Percentiles rank a stretch among this genome's conserved stretches.
These are phyloP conservation scores for Penaeus chinensis DNA, from an alignment of 1,140 invertebrate genomes.

Conservation along the genomic window DNA sequence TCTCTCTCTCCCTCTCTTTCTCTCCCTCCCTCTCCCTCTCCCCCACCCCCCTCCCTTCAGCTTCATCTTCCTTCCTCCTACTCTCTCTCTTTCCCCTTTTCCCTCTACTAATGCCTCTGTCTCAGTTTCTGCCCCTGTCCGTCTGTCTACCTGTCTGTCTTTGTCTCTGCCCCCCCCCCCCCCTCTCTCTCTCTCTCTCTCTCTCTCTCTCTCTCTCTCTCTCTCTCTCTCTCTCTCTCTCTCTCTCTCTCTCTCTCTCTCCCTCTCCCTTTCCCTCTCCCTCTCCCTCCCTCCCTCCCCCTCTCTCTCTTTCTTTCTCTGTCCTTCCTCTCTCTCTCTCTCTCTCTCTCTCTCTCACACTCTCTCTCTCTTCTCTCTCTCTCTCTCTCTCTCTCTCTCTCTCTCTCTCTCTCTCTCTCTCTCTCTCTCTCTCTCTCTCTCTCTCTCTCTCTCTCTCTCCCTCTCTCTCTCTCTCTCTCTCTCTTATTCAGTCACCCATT, in stretches of 20 bases:
- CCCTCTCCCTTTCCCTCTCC: background rate
- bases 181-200: background rate
- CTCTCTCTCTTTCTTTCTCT: background rate
- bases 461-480: background rate
- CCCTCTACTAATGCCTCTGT: background rate
- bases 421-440: constrained; percentile 32
- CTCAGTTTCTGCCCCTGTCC: background rate
- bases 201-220: too few relatives aligned
- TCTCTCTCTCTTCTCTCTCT: constrained; percentile 5
- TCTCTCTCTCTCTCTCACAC: constrained; percentile 13
- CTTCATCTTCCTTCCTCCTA: background rate
- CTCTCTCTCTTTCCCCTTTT: too few relatives aligned
- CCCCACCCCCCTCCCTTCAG: background rate
- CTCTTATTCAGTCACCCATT: background rate
- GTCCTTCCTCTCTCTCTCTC: background rate
- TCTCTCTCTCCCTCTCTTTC: background rate
- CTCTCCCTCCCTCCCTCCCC: background rate
- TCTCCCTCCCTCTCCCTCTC: background rate
- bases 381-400: constrained; percentile 28
- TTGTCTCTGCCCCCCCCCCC: background rate
- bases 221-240: background rate
- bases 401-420: constrained; percentile 37
- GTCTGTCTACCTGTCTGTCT: background rate
- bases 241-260: background rate
- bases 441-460: constrained; percentile 1